Base-by-base conservation (phyloP, 2,113 vertebrate genomes). In the Laterallus jamaicensis region DNA sequence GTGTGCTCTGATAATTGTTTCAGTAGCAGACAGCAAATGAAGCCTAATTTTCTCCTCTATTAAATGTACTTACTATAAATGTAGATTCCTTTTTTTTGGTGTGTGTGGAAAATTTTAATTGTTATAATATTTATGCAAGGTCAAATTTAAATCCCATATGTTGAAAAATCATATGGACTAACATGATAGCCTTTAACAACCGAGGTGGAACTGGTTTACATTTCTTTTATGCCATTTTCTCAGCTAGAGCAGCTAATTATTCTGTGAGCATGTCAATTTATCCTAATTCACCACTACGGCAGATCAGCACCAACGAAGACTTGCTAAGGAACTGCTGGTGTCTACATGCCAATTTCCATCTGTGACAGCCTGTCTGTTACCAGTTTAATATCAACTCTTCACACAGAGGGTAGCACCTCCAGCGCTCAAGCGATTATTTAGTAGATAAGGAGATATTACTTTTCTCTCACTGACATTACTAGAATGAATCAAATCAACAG, bases 201-300 rank as follows among this genome's bases (percentile, higher is more conserved):
- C 70, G 47, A 78, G 58, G 49, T 29, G 21, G 52, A 92, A 90
- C 26, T 21, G 24, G 9, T 75, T 81, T 63, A 75, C 49, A 2
- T 15, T 28, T 52, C 70, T 83, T 73, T 64, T 42, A 44, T 49
- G 40, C 10, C 40, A 69, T 49, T 88, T 29, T 58, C 59, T 88
- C 56, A 88, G 60, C 58, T 86, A 84, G 12, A 81, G 49, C 28
- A 84, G 80, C 49, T 96, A 86, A 86, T 94, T 94, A 77, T 83
- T 86, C 66, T 92, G 78, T 31, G 90, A 90, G 47, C 42, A 63
- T 44, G 32, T 81, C 14, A 37, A 42, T 85, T 92, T 75, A 64
- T 71, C 76, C 64, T 40, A 70, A 86, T 85, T 88, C 52, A 58
- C 11, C 62, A 44, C 49, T 22, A 71, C 12, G 71, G 42, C 10